phyloP scores from a whole-genome alignment of 2,888 invertebrate species.

The Augochlorella aurata region DNA sequence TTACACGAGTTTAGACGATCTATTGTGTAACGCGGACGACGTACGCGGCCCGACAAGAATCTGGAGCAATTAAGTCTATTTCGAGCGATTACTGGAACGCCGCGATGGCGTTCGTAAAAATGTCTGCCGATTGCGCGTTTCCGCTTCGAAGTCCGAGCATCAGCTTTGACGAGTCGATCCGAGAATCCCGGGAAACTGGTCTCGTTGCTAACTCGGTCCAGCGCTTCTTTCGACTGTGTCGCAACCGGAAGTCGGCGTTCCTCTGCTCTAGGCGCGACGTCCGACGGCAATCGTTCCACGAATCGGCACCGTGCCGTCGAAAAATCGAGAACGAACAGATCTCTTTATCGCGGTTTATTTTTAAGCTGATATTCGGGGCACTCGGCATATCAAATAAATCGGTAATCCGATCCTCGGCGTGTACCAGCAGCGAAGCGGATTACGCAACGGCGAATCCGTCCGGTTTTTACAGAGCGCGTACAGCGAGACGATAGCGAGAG shows the following conservation, averaged over 20 bases:
- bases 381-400: conserved; percentile 39
- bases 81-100: conserved; percentile 63
- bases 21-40: conserved; percentile 38
- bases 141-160: conserved; percentile 17
- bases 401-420: conserved; percentile 58
- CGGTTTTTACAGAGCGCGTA: conserved; percentile 5
- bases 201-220: conserved; percentile 10
- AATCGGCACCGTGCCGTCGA: not conserved
- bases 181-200: not conserved
- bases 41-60: conserved; percentile 30
- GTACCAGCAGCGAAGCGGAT: not conserved
- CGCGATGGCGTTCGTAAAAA: conserved; percentile 55
- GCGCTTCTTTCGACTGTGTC: not conserved
- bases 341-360: conserved; percentile 47
- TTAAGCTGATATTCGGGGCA: conserved; percentile 45
- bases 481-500: conserved; percentile 26
- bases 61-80: conserved; percentile 65
- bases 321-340: not conserved
- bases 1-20: not conserved
- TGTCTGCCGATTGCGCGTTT: conserved; percentile 46
- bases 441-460: conserved; percentile 45
- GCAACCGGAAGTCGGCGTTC: conserved; percentile 25
- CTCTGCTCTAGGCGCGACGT: not conserved
- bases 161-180: not conserved
- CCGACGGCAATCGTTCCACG: not conserved